Conservation (phyloP, 64 coral and sea anemone species). For the Cladopsammia gracilis region DNA sequence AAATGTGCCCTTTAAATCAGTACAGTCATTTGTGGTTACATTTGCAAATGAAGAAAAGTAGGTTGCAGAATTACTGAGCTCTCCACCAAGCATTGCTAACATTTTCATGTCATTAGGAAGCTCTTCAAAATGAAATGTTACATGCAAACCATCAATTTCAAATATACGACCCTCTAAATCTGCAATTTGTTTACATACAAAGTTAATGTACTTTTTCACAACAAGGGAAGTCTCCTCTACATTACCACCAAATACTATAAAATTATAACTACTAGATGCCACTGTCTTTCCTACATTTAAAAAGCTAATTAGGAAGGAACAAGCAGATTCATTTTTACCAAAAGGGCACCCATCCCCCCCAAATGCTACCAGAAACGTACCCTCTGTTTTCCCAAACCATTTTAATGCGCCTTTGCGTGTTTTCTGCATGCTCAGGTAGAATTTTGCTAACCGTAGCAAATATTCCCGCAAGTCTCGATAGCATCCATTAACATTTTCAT, state of each 20-base stretch:
- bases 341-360: conserved; percentile 81
- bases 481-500: no score
- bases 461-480: no score
- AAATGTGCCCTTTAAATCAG: conserved; percentile 50
- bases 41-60: conserved; percentile 78
- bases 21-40: conserved; percentile 55
- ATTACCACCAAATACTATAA: neutral
- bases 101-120: conserved; percentile 78
- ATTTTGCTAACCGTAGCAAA: conserved; percentile 65
- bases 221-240: conserved; percentile 65
- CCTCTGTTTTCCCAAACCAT: conserved; percentile 79
- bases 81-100: conserved; percentile 52
- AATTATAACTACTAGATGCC: conserved; percentile 67
- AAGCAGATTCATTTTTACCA: conserved; percentile 75
- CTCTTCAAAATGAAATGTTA: conserved; percentile 64
- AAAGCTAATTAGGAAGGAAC: conserved; percentile 83
- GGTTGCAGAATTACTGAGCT: conserved; percentile 62
- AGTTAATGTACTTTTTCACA: conserved; percentile 62
- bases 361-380: conserved; percentile 74
- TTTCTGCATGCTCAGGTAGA: conserved; percentile 46
- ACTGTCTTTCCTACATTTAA: conserved; percentile 75
- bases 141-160: conserved; percentile 47
- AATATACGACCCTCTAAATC: conserved; percentile 41
- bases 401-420: conserved; percentile 52
- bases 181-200: conserved; percentile 61